These are phyloP conservation scores for Tachina lurida DNA, from an alignment of 2,888 invertebrate species.

Conservation along the genomic window DNA sequence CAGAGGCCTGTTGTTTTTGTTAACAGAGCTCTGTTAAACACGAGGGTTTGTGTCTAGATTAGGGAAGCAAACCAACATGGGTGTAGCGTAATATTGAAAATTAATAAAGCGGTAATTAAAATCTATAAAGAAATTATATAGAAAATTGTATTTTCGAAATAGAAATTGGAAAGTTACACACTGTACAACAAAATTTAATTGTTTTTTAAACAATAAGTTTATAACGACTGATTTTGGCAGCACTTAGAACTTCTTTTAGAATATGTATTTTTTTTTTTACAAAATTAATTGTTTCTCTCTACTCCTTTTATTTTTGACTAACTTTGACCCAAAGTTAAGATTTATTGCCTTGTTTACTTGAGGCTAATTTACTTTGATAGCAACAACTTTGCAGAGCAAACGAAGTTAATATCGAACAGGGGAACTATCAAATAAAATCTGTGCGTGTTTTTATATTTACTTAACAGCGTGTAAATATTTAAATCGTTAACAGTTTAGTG, in stretches of 20 bases:
- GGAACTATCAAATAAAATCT: neutral
- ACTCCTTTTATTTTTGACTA: neutral
- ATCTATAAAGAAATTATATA: too few species aligned
- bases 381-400: neutral
- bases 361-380: neutral
- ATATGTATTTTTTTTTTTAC: neutral
- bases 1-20: too few species aligned
- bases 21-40: too few species aligned
- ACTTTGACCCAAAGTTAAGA: constrained; percentile 11
- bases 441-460: neutral
- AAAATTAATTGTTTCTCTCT: neutral
- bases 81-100: too few species aligned
- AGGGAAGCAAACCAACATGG: too few species aligned
- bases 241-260: neutral
- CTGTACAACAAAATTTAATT: too few species aligned
- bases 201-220: too few species aligned
- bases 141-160: too few species aligned
- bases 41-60: too few species aligned
- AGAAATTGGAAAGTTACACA: too few species aligned
- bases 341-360: constrained; percentile 12
- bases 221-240: too few species aligned
- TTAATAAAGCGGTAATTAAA: too few species aligned
- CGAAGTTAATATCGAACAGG: neutral
- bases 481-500: constrained; percentile 13
- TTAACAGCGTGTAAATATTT: constrained; percentile 16